Percentiles rank a stretch among this genome's conserved stretches.
Conservation (phyloP, 1,140 invertebrate genomes). For the Sarcophaga bullata region DNA sequence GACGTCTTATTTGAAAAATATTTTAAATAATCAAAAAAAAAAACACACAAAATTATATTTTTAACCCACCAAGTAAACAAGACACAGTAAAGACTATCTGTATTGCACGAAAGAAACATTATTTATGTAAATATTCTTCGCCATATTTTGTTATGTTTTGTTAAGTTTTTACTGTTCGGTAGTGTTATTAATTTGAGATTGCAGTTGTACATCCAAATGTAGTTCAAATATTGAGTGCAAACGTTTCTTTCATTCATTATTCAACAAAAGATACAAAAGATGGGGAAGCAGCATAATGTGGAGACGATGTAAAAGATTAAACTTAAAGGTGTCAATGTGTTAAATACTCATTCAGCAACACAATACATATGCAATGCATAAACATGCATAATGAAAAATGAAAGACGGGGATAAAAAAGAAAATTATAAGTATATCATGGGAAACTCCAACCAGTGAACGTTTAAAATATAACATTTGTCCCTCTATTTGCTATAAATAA, state of each 20-base stretch:
- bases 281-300: background rate
- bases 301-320: background rate
- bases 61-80: too few relatives aligned
- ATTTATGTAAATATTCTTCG: too few relatives aligned
- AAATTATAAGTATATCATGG: slow-evolving; percentile 10
- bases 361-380: slow-evolving; percentile 3
- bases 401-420: background rate
- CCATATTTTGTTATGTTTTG: too few relatives aligned
- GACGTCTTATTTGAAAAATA: too few relatives aligned
- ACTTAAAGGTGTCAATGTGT: slow-evolving; percentile 3
- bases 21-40: too few relatives aligned
- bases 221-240: background rate
- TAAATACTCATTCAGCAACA: background rate
- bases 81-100: too few relatives aligned
- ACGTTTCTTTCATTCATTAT: background rate
- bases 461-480: too few relatives aligned
- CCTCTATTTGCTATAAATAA: too few relatives aligned
- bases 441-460: background rate
- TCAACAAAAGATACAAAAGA: background rate
- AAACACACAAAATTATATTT: too few relatives aligned
- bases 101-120: too few relatives aligned
- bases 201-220: background rate
- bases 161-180: too few relatives aligned
- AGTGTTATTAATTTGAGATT: too few relatives aligned
- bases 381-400: background rate